A percentile compares a stretch with the other conserved stretches of the same genome.
Evolutionary conservation across 2,888 invertebrate genomes (phyloP).

Genomic region (Habroteleia sp.): DNA sequence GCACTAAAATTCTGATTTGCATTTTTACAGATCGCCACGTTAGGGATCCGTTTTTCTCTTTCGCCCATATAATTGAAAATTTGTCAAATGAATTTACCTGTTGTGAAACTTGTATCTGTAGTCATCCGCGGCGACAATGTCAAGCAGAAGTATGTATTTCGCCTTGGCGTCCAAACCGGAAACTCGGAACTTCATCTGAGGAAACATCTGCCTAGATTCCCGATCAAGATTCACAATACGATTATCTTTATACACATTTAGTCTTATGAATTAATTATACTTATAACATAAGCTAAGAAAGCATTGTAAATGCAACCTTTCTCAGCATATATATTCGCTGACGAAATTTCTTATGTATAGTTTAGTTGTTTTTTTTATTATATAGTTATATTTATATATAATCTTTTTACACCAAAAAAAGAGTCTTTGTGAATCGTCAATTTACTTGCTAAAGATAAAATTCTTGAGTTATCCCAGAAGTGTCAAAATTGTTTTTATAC

Average conservation of each 20-base stretch:
- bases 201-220: conserved; percentile 98
- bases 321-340: too few relatives aligned
- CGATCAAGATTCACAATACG: conserved; percentile 74
- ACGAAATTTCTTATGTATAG: too few relatives aligned
- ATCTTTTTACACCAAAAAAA: too few relatives aligned
- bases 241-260: conserved; percentile 68
- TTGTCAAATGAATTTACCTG: conserved; percentile 84
- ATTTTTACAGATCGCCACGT: conserved; percentile 6
- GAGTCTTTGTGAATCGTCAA: too few relatives aligned
- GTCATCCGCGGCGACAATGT: conserved; percentile 99
- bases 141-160: conserved; percentile 99
- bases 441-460: too few relatives aligned
- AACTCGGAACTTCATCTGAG: conserved; percentile 99
- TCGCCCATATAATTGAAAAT: conserved; percentile 9
- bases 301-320: too few relatives aligned
- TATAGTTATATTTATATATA: too few relatives aligned
- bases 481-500: too few relatives aligned
- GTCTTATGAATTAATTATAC: too few relatives aligned
- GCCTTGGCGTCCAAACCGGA: conserved; percentile 99
- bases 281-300: too few relatives aligned
- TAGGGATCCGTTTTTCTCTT: background rate
- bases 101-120: conserved; percentile 99
- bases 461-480: too few relatives aligned
- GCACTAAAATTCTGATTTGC: conserved; percentile 16
- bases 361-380: too few relatives aligned